Base-by-base conservation (phyloP, 2,888 invertebrate species). In the Macroteleia sp. region DNA sequence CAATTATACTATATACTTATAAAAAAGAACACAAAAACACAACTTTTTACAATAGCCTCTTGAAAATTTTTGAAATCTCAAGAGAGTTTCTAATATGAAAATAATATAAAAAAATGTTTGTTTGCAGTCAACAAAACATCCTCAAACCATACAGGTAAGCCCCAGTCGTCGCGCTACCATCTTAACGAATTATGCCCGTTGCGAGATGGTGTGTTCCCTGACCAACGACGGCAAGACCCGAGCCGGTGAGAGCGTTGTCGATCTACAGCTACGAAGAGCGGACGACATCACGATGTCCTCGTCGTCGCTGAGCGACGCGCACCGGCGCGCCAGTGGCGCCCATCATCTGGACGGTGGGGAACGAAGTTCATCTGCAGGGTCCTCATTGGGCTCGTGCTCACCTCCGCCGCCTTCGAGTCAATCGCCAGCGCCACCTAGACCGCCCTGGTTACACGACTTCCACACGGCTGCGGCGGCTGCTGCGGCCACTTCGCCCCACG, bases 401-500 rank as follows among this genome's bases (percentile, higher is more conserved):
- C 90, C 90, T 6, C 88, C 87, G 20, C 87, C 88, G 8, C 84
- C 86, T 14, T 85, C 89, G 22, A 89, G 88, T 79, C 89, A 89
- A 22, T 89, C 89, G 16, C 89, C 90, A 22, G 88, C 88, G n/a
- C 88, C 88, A 0, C 84, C 85, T 0, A 77, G 91, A 46, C 91
- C 91, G n/a, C 90, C 90, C 6, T 90, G 91, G 91, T 83, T 91
- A n/a, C 91, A 91, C 75, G 91, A 90, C 70, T 90, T 91, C 67
- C 89, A 89, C 80, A 90, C 90, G 5, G 88, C 88, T 2, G 87
- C 86, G 56, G 73, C 70, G 1, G 88, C 88, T 3, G 88, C 87
- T 61, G 77, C 90, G 3, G 88, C 88, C 6, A 92, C 92, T 80
- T 93, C 93, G 70, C 92, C 92, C 8, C 93, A 93, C 85, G 94